These are phyloP conservation scores for Platysteira castanea DNA, from an alignment of 2,113 vertebrate species.

Conservation along the genomic window DNA sequence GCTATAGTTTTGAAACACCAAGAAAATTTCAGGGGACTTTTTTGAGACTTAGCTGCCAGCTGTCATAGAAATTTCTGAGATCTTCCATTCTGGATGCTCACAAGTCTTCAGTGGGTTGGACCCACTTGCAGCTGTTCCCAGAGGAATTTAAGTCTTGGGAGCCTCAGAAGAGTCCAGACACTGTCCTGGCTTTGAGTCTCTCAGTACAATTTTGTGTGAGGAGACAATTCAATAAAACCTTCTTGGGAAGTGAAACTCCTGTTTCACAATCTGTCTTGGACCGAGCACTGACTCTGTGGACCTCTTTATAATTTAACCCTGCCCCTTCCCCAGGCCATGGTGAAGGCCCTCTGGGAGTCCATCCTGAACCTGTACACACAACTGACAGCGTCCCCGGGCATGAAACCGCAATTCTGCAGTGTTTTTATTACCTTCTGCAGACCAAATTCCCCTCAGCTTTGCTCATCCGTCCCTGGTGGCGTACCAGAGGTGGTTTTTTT, in stretches of 20 bases:
- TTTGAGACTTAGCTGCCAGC: not conserved
- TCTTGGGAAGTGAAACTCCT: not conserved
- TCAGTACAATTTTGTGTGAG: not conserved
- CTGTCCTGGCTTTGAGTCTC: not conserved
- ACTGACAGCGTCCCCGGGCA: not conserved
- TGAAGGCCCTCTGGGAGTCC: not conserved
- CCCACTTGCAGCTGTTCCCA: not conserved
- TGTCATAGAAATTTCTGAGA: not conserved
- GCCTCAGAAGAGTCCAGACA: not conserved
- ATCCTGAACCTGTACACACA: not conserved
- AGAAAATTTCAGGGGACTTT: not conserved
- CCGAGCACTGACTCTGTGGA: not conserved
- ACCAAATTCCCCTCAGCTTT: not conserved
- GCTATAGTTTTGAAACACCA: not conserved
- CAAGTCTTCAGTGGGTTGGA: not conserved
- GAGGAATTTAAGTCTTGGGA: not conserved
- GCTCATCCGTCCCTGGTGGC: not conserved
- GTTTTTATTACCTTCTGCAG: not conserved
- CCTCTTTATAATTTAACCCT: not conserved
- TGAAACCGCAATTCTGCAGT: not conserved
- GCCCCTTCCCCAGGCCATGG: not conserved
- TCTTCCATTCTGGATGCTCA: not conserved
- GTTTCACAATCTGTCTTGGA: not conserved
- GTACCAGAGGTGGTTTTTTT: rapidly evolving
- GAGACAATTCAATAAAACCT: not conserved